Conservation (phyloP, 2,113 vertebrate genomes). For the Peromyscus californicus region DNA sequence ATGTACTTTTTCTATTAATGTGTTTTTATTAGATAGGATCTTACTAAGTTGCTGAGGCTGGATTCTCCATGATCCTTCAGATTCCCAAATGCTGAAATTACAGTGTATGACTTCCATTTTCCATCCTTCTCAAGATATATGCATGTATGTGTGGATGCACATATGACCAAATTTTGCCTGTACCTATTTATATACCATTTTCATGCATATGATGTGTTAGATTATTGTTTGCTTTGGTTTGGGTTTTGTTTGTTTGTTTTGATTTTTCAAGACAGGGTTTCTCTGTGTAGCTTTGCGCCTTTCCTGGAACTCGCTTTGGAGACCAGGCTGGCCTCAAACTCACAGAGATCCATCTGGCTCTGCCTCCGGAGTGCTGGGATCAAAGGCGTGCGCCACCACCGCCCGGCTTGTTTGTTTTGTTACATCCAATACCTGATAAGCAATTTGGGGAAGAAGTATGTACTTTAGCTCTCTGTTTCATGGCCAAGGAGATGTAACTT, state of each 20-base stretch:
- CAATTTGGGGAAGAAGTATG: no score
- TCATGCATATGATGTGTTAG: background rate
- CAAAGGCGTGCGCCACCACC: no score
- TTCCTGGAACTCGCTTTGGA: no score
- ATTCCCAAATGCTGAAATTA: background rate
- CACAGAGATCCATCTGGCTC: no score
- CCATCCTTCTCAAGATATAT: background rate
- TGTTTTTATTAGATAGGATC: background rate
- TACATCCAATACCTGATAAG: background rate
- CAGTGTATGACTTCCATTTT: background rate
- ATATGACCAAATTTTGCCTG: background rate
- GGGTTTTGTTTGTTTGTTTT: no score
- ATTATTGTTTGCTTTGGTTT: background rate
- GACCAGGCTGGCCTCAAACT: no score
- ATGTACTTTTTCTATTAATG: background rate
- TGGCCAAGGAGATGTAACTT: background rate
- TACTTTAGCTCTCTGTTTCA: background rate
- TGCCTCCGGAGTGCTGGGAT: no score
- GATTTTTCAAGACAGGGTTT: no score
- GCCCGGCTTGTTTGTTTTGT: no score
- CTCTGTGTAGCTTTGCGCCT: no score
- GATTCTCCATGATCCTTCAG: background rate
- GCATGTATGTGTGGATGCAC: background rate
- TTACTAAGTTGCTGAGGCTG: background rate
- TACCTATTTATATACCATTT: background rate